A percentile compares a stretch with the other conserved stretches of the same genome.
Conservation (phyloP, 2,888 invertebrate genomes). For the Aphidius colemani region DNA sequence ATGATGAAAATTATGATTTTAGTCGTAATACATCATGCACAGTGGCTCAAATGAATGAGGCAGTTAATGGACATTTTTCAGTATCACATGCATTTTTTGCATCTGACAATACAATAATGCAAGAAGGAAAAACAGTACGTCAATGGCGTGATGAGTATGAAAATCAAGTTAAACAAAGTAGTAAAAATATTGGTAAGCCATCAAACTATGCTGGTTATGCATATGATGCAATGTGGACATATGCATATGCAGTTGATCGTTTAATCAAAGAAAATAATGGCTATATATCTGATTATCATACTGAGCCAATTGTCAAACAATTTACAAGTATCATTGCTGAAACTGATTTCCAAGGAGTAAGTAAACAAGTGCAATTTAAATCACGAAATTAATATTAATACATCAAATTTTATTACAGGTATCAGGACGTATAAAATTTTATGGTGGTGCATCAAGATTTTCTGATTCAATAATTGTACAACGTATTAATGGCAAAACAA, state of each 20-base stretch:
- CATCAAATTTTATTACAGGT: conserved; percentile 38
- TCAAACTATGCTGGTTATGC: conserved; percentile 77
- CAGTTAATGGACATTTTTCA: conserved; percentile 75
- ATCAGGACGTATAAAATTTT: conserved; percentile 74
- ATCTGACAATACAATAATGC: conserved; percentile 65
- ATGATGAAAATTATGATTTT: conserved; percentile 57
- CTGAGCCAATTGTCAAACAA: conserved; percentile 63
- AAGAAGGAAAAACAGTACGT: conserved; percentile 69
- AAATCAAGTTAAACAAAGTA: conserved; percentile 38
- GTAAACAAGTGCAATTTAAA: conserved; percentile 14
- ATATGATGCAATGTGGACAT: conserved; percentile 84
- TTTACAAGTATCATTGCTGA: conserved; percentile 68
- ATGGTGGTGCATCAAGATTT: conserved; percentile 71
- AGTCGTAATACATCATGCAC: conserved; percentile 66
- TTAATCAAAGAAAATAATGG: conserved; percentile 68
- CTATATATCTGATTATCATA: conserved; percentile 64
- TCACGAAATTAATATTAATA: not conserved
- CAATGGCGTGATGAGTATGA: conserved; percentile 67
- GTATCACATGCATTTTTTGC: conserved; percentile 73
- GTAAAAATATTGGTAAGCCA: conserved; percentile 35
- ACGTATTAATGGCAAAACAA: conserved; percentile 62
- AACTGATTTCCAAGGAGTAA: conserved; percentile 73
- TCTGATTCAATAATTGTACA: conserved; percentile 68
- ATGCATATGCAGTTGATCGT: conserved; percentile 72
- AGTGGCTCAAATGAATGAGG: conserved; percentile 67